Base-by-base conservation (phyloP, 2,113 vertebrate genomes). In the Procavia capensis region DNA sequence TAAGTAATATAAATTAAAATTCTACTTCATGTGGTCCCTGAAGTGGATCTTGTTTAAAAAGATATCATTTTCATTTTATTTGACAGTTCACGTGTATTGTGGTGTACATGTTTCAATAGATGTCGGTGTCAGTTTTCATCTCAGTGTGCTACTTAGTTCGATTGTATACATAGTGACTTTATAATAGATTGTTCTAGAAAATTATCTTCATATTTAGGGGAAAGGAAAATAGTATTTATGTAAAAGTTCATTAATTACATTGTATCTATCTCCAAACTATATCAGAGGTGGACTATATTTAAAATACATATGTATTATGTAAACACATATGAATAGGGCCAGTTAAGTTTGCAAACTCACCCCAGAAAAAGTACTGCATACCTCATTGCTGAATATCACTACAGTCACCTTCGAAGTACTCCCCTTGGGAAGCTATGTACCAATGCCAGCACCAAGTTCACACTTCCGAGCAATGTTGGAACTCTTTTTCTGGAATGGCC, bases 41-140 rank as follows among this genome's bases (percentile, higher is more conserved):
- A 64, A 9, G 14, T 0, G 1, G 2, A 36, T 36, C 61, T 1
- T 6, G 11, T 34, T 45, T 3, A 25, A 14, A 9, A 11, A 10
- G 8, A 14, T 10, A 10, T 0, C 16, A 1, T 1, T 5, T 4
- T 19, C 41, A 0, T 0, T 41, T 6, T 31, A 72, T 85, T 27
- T 27, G n/a, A 9, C 9, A 43, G 6, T 2, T 0, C 0, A 5
- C 5, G 36, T 57, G 27, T 6, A 0, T 1, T 2, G 0, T 34
- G 24, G 39, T 31, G 3, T n/a, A 13, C 14, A 3, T 1, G 8
- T 50, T 5, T 6, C 19, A 36, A 9, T 1, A 27, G 22, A 22
- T 0, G 43, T 6, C 57, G 2, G 25, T 0, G 20, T 9, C 31
- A 16, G 2, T 27, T 36, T 31, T 54, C 47, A 3, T 25, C 41